Conservation (phyloP, 2,888 invertebrate genomes). For the Orgyia antiqua region DNA sequence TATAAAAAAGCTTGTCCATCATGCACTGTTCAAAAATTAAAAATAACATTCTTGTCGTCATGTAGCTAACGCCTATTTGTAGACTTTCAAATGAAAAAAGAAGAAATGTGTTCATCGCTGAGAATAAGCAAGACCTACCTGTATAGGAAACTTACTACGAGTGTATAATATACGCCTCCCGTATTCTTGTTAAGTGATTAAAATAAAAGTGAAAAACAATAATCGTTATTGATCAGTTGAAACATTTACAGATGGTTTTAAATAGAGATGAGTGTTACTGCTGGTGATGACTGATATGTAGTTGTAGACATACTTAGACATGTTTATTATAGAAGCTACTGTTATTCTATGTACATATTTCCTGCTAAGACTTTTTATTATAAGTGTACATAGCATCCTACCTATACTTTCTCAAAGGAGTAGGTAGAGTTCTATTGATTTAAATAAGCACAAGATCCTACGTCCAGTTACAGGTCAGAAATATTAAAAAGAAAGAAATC, state of each 20-base stretch:
- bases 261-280: conserved; percentile 6
- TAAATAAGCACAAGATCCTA: too few species aligned
- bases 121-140: background rate
- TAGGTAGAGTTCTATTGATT: too few species aligned
- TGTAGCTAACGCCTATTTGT: conserved; percentile 11
- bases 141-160: too few species aligned
- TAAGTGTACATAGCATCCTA: too few species aligned
- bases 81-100: conserved; percentile 7
- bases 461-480: too few species aligned
- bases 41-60: conserved; percentile 23
- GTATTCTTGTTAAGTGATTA: conserved; percentile 14
- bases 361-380: too few species aligned
- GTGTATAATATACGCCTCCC: too few species aligned
- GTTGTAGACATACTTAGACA: too few species aligned
- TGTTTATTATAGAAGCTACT: conserved; percentile 5
- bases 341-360: too few species aligned
- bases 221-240: conserved; percentile 9
- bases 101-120: background rate
- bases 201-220: conserved; percentile 16
- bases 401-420: too few species aligned
- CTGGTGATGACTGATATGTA: background rate
- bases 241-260: conserved; percentile 7
- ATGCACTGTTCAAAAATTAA: conserved; percentile 22
- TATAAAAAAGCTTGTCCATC: conserved; percentile 28
- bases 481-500: too few species aligned